Conservation (phyloP, 2,113 vertebrate species). For the Atractosteus spatula region DNA sequence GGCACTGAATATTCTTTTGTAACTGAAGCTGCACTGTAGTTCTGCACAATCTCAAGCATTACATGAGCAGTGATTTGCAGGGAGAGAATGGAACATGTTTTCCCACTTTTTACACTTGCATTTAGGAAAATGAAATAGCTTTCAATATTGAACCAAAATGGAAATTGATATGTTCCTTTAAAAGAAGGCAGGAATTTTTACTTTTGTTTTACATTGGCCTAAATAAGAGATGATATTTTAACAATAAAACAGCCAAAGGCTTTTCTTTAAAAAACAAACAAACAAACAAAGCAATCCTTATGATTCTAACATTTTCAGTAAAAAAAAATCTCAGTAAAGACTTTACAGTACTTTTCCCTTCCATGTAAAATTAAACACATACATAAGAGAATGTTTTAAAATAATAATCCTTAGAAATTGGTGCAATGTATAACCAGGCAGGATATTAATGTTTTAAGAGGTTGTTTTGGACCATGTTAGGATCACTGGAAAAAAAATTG, state of each 20-base stretch:
- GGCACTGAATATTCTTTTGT: too few species aligned
- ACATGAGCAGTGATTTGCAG: too few species aligned
- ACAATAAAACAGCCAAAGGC: conserved; percentile 21
- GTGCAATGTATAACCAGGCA: conserved; percentile 49
- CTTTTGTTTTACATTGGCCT: conserved; percentile 11
- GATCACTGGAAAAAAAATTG: conserved; percentile 2
- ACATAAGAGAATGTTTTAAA: too few species aligned
- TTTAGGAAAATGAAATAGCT: too few species aligned
- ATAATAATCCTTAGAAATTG: conserved; percentile 12
- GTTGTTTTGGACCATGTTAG: not conserved
- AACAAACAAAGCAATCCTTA: not conserved
- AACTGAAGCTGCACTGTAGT: too few species aligned
- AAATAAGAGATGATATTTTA: conserved; percentile 15
- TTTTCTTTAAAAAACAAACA: conserved; percentile 10
- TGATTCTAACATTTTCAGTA: conserved; percentile 19
- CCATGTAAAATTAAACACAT: too few species aligned
- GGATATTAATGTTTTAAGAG: conserved; percentile 36
- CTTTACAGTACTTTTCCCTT: conserved; percentile 4
- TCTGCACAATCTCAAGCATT: too few species aligned
- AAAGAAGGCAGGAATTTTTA: conserved; percentile 7
- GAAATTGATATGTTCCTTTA: too few species aligned
- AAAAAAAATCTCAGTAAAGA: conserved; percentile 19
- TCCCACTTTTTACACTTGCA: too few species aligned
- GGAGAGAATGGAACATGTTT: too few species aligned
- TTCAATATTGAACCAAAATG: too few species aligned